Evolutionary conservation across 2,113 vertebrate genomes (phyloP).

Genomic region (Macquaria ambigua): DNA sequence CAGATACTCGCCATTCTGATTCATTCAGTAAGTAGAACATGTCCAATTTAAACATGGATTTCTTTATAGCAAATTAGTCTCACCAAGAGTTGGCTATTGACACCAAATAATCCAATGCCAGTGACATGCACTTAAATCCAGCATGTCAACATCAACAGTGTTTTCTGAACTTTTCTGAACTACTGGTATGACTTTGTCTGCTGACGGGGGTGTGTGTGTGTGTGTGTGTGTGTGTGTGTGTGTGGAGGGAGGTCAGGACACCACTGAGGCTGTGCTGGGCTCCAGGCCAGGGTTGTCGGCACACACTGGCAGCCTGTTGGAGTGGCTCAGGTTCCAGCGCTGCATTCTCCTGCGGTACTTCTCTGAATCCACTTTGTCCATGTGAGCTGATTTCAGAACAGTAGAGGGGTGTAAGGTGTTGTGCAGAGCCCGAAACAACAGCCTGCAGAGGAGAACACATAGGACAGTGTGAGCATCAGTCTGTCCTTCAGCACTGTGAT

Average conservation of each 20-base stretch:
- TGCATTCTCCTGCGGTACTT: slow-evolving; percentile 69
- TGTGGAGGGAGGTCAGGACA: slow-evolving; percentile 41
- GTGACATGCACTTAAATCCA: neutral
- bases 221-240: neutral
- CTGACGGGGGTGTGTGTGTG: neutral
- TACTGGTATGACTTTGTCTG: neutral
- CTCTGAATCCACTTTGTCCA: slow-evolving; percentile 70
- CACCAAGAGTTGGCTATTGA: neutral
- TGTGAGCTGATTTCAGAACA: slow-evolving; percentile 75
- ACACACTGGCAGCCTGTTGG: slow-evolving; percentile 14
- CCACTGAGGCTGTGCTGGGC: slow-evolving; percentile 28
- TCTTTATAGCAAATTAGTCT: neutral
- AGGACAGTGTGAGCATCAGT: neutral
- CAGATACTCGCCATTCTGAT: neutral
- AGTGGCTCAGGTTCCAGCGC: slow-evolving; percentile 70
- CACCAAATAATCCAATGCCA: neutral
- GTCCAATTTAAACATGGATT: neutral
- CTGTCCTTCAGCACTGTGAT: neutral
- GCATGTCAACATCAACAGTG: neutral
- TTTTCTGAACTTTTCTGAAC: neutral
- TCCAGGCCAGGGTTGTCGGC: slow-evolving; percentile 46
- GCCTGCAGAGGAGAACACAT: slow-evolving; percentile 75
- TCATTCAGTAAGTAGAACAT: neutral
- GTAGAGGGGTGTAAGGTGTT: slow-evolving; percentile 81
- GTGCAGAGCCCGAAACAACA: slow-evolving; percentile 83